Evolutionary conservation across 2,888 invertebrate genomes (phyloP).

Genomic region (Dryadula phaetusa): DNA sequence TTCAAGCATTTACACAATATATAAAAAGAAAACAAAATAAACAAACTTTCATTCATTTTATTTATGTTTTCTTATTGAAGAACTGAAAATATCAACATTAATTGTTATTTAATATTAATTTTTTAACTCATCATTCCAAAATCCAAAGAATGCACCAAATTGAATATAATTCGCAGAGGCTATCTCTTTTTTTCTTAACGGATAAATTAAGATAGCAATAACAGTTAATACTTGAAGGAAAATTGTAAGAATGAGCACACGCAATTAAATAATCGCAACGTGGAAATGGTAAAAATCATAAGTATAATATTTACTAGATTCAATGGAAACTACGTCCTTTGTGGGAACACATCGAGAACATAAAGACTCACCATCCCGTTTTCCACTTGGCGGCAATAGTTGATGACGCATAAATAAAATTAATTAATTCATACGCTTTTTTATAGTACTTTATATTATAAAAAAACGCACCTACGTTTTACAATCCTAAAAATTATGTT

Average conservation of each 20-base stretch:
- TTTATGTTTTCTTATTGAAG: too few relatives aligned
- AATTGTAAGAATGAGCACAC: not conserved
- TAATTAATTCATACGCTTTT: not conserved
- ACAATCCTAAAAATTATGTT: too few relatives aligned
- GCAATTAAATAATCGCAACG: not conserved
- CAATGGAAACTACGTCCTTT: not conserved
- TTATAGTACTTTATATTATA: too few relatives aligned
- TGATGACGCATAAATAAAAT: not conserved
- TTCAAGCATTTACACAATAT: not conserved
- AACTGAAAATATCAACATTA: too few relatives aligned
- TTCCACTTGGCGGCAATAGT: conserved; percentile 15
- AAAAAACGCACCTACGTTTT: too few relatives aligned
- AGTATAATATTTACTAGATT: not conserved
- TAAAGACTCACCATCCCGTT: conserved; percentile 9
- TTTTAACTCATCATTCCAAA: not conserved
- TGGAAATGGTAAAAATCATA: not conserved
- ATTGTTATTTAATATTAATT: not conserved
- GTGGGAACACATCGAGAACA: not conserved
- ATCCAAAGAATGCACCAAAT: not conserved
- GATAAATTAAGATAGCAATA: not conserved
- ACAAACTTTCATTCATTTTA: too few relatives aligned
- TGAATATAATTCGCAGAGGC: not conserved
- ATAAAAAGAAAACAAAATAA: not conserved
- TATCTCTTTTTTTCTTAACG: not conserved
- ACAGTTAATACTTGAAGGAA: not conserved